phyloP scores from a whole-genome alignment of 2,113 vertebrate genomes.

The Tragelaphus strepsiceros region DNA sequence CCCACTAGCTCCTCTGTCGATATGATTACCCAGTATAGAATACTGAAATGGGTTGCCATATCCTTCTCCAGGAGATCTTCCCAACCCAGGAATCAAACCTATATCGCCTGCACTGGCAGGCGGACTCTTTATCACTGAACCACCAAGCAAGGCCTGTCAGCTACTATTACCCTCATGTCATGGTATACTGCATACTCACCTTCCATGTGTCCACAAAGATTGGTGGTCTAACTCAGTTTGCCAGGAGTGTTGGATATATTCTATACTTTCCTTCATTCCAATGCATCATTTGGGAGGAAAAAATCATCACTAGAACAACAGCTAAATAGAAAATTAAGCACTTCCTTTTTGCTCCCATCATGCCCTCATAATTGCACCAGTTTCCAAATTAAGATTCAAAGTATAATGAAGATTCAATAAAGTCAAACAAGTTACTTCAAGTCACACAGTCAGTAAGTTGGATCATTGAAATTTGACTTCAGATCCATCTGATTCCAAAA shows the following conservation, averaged over 20 bases:
- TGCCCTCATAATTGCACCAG: not conserved
- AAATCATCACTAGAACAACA: not conserved
- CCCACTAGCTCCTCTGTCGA: not conserved
- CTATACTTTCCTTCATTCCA: not conserved
- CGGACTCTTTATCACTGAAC: not conserved
- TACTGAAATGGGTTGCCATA: not conserved
- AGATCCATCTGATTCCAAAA: not conserved
- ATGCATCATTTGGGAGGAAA: not conserved
- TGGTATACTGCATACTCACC: accelerated
- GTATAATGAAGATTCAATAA: not conserved
- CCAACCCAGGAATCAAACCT: not conserved
- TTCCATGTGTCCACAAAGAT: not conserved
- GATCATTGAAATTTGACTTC: not conserved
- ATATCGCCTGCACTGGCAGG: not conserved
- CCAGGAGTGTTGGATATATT: not conserved
- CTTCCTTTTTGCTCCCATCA: not conserved
- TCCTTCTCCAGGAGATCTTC: not conserved
- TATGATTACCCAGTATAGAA: not conserved
- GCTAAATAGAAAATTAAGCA: not conserved
- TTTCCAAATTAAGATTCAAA: not conserved
- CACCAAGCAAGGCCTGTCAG: not conserved
- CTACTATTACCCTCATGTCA: not conserved
- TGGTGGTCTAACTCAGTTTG: not conserved
- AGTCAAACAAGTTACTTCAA: not conserved
- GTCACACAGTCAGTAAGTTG: not conserved